Evolutionary conservation across 2,888 invertebrate genomes (phyloP).

Genomic region (Micropterix aruncella): DNA sequence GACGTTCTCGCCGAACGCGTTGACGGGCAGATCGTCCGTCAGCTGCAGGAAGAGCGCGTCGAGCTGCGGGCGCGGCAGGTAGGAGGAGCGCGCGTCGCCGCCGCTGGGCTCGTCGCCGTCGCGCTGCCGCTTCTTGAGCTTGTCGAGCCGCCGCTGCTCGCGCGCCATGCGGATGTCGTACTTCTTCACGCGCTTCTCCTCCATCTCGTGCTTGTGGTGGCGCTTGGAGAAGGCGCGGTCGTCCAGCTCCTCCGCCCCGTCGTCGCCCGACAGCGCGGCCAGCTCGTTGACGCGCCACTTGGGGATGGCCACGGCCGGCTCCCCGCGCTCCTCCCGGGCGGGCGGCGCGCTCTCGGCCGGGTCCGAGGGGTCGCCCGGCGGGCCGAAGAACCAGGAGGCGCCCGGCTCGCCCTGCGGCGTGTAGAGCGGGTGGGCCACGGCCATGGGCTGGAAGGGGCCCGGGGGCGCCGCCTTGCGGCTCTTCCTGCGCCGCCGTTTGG

Average conservation of each 20-base stretch:
- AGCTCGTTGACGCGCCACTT: not conserved
- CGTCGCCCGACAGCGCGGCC: not conserved
- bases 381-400: not conserved
- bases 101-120: not conserved
- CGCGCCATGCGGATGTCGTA: not conserved
- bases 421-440: not conserved
- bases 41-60: slow-evolving; percentile 66
- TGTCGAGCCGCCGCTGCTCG: not conserved
- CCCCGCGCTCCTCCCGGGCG: not conserved
- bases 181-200: not conserved
- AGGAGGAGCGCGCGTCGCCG: slow-evolving; percentile 24
- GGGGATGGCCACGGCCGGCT: not conserved
- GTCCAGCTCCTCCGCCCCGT: not conserved
- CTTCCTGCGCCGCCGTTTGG: not conserved
- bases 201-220: not conserved
- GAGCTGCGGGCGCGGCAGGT: slow-evolving; percentile 60
- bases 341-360: not conserved
- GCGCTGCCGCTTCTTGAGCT: not conserved
- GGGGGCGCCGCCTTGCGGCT: not conserved
- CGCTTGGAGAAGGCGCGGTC: not conserved
- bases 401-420: not conserved
- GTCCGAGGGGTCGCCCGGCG: too few relatives aligned
- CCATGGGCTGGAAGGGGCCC: not conserved
- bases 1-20: slow-evolving; percentile 70
- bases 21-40: slow-evolving; percentile 61